Evolutionary conservation across 1,140 invertebrate species (phyloP).

Genomic region (Heliothis virescens): DNA sequence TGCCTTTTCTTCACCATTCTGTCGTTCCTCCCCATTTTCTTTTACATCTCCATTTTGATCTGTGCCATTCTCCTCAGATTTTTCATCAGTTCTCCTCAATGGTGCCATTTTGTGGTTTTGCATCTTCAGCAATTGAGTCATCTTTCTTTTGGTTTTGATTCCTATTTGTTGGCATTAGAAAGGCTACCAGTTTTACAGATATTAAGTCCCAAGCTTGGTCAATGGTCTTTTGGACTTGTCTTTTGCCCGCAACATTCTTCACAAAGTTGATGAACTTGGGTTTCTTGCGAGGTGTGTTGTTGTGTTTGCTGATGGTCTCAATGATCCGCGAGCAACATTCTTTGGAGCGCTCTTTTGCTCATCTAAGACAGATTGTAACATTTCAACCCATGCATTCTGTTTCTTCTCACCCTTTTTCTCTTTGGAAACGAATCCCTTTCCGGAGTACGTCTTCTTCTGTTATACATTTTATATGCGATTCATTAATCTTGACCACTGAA

Average conservation of each 20-base stretch:
- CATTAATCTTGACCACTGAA: constrained; percentile 93
- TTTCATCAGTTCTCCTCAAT: constrained; percentile 42
- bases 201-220: constrained; percentile 90
- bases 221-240: constrained; percentile 86
- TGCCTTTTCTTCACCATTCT: constrained; percentile 53
- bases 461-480: constrained; percentile 95
- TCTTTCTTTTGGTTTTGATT: constrained; percentile 65
- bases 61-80: constrained; percentile 39
- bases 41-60: constrained; percentile 55
- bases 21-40: constrained; percentile 52
- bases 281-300: constrained; percentile 97
- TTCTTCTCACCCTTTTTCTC: constrained; percentile 96
- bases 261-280: constrained; percentile 94
- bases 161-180: constrained; percentile 80
- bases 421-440: constrained; percentile 92
- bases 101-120: constrained; percentile 50
- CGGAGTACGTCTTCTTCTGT: constrained; percentile 96
- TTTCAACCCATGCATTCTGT: constrained; percentile 95
- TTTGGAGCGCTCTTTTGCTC: constrained; percentile 87
- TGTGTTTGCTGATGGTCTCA: constrained; percentile 90
- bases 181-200: constrained; percentile 88
- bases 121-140: constrained; percentile 50
- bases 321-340: constrained; percentile 89
- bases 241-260: constrained; percentile 88
- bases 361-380: constrained; percentile 91